Percentiles rank a stretch among this genome's conserved stretches.
These are phyloP conservation scores for Crotalus horridus DNA, from an alignment of 2,113 vertebrate genomes.

Conservation along the genomic window DNA sequence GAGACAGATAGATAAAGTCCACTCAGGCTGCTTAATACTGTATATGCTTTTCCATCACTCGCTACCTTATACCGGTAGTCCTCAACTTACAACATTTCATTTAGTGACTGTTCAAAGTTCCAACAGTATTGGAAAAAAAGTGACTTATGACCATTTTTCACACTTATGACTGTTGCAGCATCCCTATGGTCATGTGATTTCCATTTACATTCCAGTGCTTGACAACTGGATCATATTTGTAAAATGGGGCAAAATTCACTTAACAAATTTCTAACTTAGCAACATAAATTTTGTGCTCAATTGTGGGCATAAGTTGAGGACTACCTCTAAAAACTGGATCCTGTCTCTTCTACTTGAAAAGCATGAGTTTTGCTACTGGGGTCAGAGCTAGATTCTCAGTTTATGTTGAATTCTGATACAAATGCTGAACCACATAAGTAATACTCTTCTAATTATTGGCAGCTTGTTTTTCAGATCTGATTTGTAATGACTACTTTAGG, in stretches of 20 bases:
- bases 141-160: too few relatives aligned
- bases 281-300: background rate
- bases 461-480: background rate
- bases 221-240: too few relatives aligned
- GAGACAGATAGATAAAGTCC: background rate
- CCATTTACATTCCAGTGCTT: too few relatives aligned
- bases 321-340: background rate
- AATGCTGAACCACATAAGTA: background rate
- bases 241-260: background rate
- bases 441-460: background rate
- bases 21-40: background rate
- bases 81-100: too few relatives aligned
- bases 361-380: background rate
- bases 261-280: background rate
- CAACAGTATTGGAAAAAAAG: too few relatives aligned
- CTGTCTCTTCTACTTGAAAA: background rate
- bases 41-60: background rate
- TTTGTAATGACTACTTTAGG: background rate
- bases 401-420: background rate
- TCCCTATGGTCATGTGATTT: too few relatives aligned
- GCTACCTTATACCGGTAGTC: background rate
- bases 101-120: too few relatives aligned
- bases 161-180: too few relatives aligned
- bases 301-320: background rate
- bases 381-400: background rate